These are phyloP conservation scores for Notodromas monacha DNA, from an alignment of 2,888 invertebrate species.

Conservation along the genomic window DNA sequence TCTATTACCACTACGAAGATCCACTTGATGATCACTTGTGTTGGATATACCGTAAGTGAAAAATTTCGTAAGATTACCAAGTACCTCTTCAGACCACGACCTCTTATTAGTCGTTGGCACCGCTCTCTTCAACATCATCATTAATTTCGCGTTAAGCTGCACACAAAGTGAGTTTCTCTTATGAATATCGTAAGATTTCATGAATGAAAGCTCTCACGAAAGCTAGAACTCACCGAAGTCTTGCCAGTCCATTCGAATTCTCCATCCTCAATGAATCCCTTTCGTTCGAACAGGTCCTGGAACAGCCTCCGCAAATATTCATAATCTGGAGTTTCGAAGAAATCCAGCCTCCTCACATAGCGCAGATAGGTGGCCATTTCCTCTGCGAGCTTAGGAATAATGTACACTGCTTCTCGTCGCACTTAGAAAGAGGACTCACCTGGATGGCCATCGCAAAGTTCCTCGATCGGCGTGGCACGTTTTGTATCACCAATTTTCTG, in stretches of 20 bases:
- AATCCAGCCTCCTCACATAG: constrained; percentile 82
- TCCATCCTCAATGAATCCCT: constrained; percentile 38
- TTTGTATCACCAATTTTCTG: constrained; percentile 99
- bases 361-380: constrained; percentile 92
- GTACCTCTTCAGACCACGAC: too few species aligned
- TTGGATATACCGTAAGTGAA: too few species aligned
- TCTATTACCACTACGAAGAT: too few species aligned
- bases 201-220: too few species aligned
- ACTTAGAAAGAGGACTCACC: constrained; percentile 15
- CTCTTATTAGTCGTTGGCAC: too few species aligned
- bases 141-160: too few species aligned
- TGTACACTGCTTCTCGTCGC: not conserved
- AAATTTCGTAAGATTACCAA: too few species aligned
- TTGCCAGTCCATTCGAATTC: constrained; percentile 89
- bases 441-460: constrained; percentile 31
- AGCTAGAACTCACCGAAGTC: constrained; percentile 21
- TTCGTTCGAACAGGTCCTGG: constrained; percentile 34
- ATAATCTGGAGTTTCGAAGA: constrained; percentile 98
- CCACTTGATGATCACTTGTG: too few species aligned
- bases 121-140: too few species aligned
- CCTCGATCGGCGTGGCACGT: constrained; percentile 89
- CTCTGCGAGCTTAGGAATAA: constrained; percentile 26
- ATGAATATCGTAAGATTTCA: too few species aligned
- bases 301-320: constrained; percentile 87
- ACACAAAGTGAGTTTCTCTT: too few species aligned